phyloP scores from a whole-genome alignment of 2,888 invertebrate species.

The Limenitis camilla region DNA sequence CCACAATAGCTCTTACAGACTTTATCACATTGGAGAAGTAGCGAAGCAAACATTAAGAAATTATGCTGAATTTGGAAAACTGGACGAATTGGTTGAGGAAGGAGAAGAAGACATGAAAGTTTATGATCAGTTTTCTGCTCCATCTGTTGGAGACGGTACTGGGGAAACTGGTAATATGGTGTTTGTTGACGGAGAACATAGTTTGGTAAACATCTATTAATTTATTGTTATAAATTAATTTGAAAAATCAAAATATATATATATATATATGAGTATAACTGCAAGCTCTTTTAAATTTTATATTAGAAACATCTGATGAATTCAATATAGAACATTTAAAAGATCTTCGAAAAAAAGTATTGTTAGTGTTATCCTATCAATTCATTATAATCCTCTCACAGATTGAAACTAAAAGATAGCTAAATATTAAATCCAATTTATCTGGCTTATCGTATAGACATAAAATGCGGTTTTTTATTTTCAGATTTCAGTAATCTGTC shows the following conservation, averaged over 20 bases:
- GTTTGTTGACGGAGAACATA: slow-evolving; percentile 91
- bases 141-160: slow-evolving; percentile 80
- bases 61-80: slow-evolving; percentile 89
- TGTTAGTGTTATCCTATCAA: too few species aligned
- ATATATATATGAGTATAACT: too few species aligned
- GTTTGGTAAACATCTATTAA: slow-evolving; percentile 70
- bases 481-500: slow-evolving; percentile 75
- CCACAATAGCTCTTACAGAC: slow-evolving; percentile 84
- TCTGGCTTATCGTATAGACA: background rate
- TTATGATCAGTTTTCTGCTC: slow-evolving; percentile 88
- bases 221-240: background rate
- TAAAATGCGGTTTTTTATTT: slow-evolving; percentile 15
- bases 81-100: slow-evolving; percentile 81
- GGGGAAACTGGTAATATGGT: slow-evolving; percentile 86
- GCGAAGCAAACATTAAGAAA: slow-evolving; percentile 84
- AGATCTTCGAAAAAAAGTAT: too few species aligned
- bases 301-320: too few species aligned
- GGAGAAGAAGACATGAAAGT: slow-evolving; percentile 79
- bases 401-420: too few species aligned
- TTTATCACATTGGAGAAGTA: slow-evolving; percentile 85
- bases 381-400: too few species aligned
- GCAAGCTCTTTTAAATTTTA: too few species aligned
- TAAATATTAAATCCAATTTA: background rate
- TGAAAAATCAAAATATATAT: too few species aligned
- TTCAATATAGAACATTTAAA: too few species aligned